phyloP scores from a whole-genome alignment of 2,113 vertebrate genomes.

The Cepphus grylle region DNA sequence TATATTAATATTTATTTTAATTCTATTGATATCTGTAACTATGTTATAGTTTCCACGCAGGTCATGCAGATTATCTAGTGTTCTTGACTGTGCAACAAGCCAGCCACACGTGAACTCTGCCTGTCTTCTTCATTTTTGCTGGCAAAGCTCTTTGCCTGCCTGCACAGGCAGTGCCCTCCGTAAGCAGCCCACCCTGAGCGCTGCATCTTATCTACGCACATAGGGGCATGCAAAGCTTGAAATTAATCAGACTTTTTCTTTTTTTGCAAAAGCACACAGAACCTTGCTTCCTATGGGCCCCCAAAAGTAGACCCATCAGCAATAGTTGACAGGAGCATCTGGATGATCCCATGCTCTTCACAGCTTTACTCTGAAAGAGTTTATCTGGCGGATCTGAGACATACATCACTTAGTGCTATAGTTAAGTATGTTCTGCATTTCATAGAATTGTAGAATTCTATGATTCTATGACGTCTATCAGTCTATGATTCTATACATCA shows the following conservation, averaged over 20 bases:
- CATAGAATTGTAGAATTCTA: not conserved
- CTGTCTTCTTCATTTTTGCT: not conserved
- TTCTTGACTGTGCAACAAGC: not conserved
- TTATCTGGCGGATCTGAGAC: accelerated
- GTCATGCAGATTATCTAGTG: not conserved
- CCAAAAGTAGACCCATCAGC: not conserved
- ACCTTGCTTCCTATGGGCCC: not conserved
- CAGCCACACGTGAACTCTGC: not conserved
- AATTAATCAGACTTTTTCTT: not conserved
- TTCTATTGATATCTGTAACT: not conserved
- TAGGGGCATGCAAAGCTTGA: not conserved
- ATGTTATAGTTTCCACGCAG: not conserved
- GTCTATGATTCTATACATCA: accelerated
- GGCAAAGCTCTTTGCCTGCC: not conserved
- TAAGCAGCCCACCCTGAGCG: not conserved
- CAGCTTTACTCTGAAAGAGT: not conserved
- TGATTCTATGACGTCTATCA: not conserved
- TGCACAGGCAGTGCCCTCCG: not conserved
- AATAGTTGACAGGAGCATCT: not conserved
- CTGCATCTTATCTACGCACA: not conserved
- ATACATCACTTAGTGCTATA: accelerated
- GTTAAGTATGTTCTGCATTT: accelerated
- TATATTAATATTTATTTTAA: not conserved
- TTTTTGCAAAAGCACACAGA: not conserved
- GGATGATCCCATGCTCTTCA: not conserved